Evolutionary conservation across 2,113 vertebrate genomes (phyloP), one percentile per base, ranked within the genome.

Genomic region (Chlorodrepanis virens): DNA sequence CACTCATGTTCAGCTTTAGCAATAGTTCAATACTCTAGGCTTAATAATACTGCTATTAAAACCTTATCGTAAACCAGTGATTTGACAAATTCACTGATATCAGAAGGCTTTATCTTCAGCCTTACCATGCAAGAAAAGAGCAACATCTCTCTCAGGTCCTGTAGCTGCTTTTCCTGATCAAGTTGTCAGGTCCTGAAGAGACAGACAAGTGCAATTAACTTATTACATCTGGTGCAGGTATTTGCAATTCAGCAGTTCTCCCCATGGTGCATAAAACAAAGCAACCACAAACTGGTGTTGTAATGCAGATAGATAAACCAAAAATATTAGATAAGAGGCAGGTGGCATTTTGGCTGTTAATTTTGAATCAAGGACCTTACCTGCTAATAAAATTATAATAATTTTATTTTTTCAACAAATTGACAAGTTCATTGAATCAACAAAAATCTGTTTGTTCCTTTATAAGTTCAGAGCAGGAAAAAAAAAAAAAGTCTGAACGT

Each of bases 361-460:
- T 45, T 84, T 54, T 87, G 24, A 84, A 54, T 23, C 0, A 0
- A 59, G 28, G 6, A 28, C 0, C 2, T 54, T 75, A 64, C 6
- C 9, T 35, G 7, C 29, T 35, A 39, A 49, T 40, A 37, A 40
- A 89, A 75, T 79, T 40, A 11, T 63, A 65, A 35, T 8, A 5
- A 37, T 57, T 40, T 80, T 64, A 5, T 29, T 70, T 71, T 44
- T 72, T 49, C 9, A 44, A 40, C 19, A 47, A 50, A 25, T 49
- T 19, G 13, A 16, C 2, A 54, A 37, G 11, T 54, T 63, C 15
- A 24, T 21, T 54, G 33, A 75, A 44, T 15, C 12, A 83, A 72
- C 10, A 83, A 65, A 83, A 78, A 61, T 44, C 37, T 65, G 2
- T 21, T 31, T 52, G 10, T 77, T 77, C n/a, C 9, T 54, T 50